Percentiles rank a stretch among this genome's conserved stretches.
Conservation (phyloP, 2,113 vertebrate genomes). For the Ornithorhynchus anatinus region DNA sequence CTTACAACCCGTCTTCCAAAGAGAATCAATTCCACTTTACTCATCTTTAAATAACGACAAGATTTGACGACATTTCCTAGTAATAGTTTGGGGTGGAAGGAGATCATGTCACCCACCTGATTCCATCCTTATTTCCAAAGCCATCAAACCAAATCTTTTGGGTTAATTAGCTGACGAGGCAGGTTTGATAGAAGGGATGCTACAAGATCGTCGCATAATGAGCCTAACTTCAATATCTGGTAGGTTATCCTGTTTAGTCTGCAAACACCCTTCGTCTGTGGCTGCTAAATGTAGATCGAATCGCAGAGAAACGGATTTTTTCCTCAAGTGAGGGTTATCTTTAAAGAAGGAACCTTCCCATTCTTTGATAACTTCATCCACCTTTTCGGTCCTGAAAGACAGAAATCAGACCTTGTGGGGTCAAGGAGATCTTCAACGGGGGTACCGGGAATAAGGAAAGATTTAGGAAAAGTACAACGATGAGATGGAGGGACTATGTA, state of each 20-base stretch:
- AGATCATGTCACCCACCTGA: not conserved
- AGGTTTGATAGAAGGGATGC: conserved; percentile 88
- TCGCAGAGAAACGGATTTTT: conserved; percentile 94
- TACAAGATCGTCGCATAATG: conserved; percentile 93
- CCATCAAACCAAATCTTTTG: not conserved
- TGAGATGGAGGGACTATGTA: not conserved
- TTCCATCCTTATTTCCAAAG: conserved; percentile 21
- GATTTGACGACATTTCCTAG: not conserved
- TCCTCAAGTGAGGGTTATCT: conserved; percentile 93
- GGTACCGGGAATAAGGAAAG: not conserved
- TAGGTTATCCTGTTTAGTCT: conserved; percentile 79
- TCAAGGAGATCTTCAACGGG: not conserved
- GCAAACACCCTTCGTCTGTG: conserved; percentile 81
- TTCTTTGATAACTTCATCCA: conserved; percentile 94
- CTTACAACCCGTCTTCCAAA: not conserved
- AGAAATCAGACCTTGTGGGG: conserved; percentile 33
- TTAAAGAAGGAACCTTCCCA: conserved; percentile 99
- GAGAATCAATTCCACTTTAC: not conserved
- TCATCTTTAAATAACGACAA: not conserved
- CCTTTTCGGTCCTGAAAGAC: conserved; percentile 90
- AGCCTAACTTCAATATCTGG: conserved; percentile 93
- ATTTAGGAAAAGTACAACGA: not conserved
- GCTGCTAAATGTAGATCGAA: conserved; percentile 94
- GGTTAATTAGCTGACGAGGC: conserved; percentile 44
- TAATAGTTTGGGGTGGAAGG: conserved; percentile 11